Conservation (phyloP, 2,888 invertebrate species). For the Callinectes sapidus region DNA sequence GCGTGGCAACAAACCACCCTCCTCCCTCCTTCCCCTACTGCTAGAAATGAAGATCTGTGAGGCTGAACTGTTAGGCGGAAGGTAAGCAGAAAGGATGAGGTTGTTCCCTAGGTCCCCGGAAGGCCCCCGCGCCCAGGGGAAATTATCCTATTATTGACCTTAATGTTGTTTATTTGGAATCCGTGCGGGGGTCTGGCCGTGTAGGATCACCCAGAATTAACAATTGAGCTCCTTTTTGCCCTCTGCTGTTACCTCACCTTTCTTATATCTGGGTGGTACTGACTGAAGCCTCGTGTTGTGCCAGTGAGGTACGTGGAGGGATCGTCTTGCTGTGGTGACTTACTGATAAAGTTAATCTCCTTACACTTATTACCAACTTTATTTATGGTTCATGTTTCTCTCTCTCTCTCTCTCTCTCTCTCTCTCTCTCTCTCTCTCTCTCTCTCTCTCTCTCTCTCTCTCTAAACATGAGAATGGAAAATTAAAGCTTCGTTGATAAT, state of each 20-base stretch:
- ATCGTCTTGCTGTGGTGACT: not conserved
- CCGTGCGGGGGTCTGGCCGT: conserved; percentile 63
- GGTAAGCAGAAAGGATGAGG: conserved; percentile 70
- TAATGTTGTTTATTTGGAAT: conserved; percentile 71
- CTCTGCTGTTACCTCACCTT: not conserved
- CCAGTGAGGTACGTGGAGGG: not conserved
- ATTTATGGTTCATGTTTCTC: not conserved
- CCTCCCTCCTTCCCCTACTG: not conserved
- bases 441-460: not conserved
- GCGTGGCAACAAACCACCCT: conserved; percentile 44
- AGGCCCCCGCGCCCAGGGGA: conserved; percentile 60
- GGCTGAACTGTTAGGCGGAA: conserved; percentile 63
- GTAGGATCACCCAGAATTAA: conserved; percentile 63
- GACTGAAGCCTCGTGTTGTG: not conserved
- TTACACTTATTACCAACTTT: not conserved
- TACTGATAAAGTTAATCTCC: not conserved
- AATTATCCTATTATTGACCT: conserved; percentile 70
- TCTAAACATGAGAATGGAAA: not conserved
- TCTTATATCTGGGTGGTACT: conserved; percentile 7
- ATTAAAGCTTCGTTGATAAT: not conserved
- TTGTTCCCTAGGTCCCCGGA: conserved; percentile 56
- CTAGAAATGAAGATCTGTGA: conserved; percentile 70
- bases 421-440: not conserved
- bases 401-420: conserved; percentile 1
- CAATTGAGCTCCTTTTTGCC: conserved; percentile 51